phyloP scores from a whole-genome alignment of 2,113 vertebrate genomes.

The Esox niger region DNA sequence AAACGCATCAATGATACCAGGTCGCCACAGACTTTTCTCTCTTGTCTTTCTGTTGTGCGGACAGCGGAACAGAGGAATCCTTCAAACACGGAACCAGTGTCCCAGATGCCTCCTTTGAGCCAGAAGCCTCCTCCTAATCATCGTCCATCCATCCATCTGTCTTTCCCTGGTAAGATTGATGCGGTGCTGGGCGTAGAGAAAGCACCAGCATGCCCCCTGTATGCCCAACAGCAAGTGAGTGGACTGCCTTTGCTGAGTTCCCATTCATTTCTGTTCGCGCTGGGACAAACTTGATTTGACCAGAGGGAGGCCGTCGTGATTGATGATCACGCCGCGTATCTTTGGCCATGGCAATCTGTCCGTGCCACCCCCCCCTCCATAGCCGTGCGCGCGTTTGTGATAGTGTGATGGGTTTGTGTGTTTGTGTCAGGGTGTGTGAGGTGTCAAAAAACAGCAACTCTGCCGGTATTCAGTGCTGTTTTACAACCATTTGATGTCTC shows the following conservation, averaged over 20 bases:
- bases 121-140: slow-evolving; percentile 40
- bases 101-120: slow-evolving; percentile 35
- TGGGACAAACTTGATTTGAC: slow-evolving; percentile 71
- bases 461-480: neutral
- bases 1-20: slow-evolving; percentile 42
- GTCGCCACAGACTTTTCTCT: slow-evolving; percentile 49
- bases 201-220: slow-evolving; percentile 26
- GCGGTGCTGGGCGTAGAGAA: slow-evolving; percentile 42
- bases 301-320: slow-evolving; percentile 65
- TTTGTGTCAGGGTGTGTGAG: neutral
- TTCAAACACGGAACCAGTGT: slow-evolving; percentile 34
- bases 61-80: slow-evolving; percentile 36
- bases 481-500: slow-evolving; percentile 26
- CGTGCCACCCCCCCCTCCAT: slow-evolving; percentile 28
- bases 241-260: slow-evolving; percentile 41
- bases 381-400: neutral
- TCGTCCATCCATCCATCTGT: slow-evolving; percentile 46
- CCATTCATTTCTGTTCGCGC: slow-evolving; percentile 46
- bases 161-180: slow-evolving; percentile 50
- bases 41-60: slow-evolving; percentile 30
- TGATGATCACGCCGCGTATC: slow-evolving; percentile 64
- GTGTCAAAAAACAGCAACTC: neutral
- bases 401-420: neutral
- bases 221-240: slow-evolving; percentile 26
- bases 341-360: slow-evolving; percentile 62